Evolutionary conservation across 1,140 invertebrate species (phyloP).

Genomic region (Bombus confusus): DNA sequence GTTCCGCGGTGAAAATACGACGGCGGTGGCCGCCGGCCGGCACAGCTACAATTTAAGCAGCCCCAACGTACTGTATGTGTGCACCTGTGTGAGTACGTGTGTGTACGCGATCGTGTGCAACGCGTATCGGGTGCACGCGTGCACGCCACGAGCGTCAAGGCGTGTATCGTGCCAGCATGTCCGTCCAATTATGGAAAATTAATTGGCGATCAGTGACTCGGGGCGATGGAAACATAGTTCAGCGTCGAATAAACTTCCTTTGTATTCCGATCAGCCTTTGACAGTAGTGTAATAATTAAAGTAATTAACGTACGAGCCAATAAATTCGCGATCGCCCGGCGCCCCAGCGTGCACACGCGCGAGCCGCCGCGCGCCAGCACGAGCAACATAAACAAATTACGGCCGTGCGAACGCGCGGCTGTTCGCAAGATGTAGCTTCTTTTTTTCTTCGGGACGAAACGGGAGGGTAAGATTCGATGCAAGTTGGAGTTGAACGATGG

Average conservation of each 20-base stretch:
- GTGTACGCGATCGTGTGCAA: background rate
- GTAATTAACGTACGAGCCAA: conserved; percentile 75
- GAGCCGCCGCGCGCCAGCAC: background rate
- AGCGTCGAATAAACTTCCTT: conserved; percentile 72
- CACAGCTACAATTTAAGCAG: conserved; percentile 61
- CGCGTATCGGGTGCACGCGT: conserved; percentile 2
- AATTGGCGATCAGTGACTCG: conserved; percentile 77
- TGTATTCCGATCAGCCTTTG: conserved; percentile 75
- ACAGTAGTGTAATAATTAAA: conserved; percentile 77
- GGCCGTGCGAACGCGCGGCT: background rate
- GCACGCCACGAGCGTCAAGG: conserved; percentile 62
- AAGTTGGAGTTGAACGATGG: background rate
- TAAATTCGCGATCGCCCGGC: conserved; percentile 68
- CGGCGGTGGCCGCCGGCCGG: conserved; percentile 56
- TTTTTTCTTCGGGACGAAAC: too few relatives aligned
- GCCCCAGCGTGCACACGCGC: conserved; percentile 15
- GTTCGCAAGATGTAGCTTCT: background rate
- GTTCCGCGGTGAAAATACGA: conserved; percentile 74
- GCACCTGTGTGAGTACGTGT: background rate
- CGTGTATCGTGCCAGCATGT: conserved; percentile 65
- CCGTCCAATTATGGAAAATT: conserved; percentile 81
- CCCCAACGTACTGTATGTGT: background rate
- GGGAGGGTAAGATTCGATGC: background rate
- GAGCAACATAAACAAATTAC: conserved; percentile 43
- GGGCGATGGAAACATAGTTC: conserved; percentile 69